A percentile compares a stretch with the other conserved stretches of the same genome.
These are phyloP conservation scores for Eretmochelys imbricata DNA, from an alignment of 2,113 vertebrate species.

Conservation along the genomic window DNA sequence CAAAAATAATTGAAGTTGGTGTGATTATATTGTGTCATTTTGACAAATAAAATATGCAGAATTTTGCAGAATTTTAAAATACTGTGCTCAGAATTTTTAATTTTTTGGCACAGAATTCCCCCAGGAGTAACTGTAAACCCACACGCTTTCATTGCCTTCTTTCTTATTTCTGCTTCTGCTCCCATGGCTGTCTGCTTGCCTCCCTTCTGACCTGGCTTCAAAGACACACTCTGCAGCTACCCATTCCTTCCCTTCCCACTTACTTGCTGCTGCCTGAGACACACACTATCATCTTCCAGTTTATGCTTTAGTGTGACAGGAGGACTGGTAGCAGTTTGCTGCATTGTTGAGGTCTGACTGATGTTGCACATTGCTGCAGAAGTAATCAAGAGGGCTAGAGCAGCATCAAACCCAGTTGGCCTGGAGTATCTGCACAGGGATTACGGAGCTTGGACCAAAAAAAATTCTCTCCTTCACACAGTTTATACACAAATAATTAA, in stretches of 20 bases:
- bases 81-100: too few species aligned
- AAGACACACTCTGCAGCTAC: background rate
- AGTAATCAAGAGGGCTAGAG: background rate
- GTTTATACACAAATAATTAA: background rate
- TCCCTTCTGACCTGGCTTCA: fast-evolving
- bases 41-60: too few species aligned
- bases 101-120: too few species aligned
- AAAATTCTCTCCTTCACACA: background rate
- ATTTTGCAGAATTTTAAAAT: too few species aligned
- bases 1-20: too few species aligned
- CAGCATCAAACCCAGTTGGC: background rate
- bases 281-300: background rate
- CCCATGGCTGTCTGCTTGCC: background rate
- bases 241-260: background rate
- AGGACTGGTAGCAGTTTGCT: fast-evolving
- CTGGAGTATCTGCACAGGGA: background rate
- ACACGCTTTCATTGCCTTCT: background rate
- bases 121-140: background rate
- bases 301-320: background rate
- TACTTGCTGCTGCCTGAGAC: background rate
- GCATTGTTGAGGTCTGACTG: background rate
- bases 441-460: background rate
- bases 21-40: too few species aligned
- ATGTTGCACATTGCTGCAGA: background rate
- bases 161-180: background rate